Base-by-base conservation (phyloP, 2,888 invertebrate genomes). In the Spodoptera exigua region DNA sequence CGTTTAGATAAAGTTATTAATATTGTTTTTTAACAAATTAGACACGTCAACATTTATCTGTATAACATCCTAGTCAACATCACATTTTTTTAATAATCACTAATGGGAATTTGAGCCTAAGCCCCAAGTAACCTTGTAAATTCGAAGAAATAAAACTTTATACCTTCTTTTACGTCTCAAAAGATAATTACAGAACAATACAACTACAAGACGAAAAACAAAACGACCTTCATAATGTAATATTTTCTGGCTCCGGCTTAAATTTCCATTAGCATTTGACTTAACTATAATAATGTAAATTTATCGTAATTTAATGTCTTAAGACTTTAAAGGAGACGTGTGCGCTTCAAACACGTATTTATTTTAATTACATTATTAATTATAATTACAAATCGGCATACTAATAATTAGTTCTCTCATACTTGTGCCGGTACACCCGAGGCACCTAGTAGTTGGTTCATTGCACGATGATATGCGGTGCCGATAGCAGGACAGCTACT, bases 391-490 rank as follows among this genome's bases (percentile, higher is more conserved):
- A 77, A 77, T 71, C 63, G 60, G 61, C 70, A 58, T 61, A 74
- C 86, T 91, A 88, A 86, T 73, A 74, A 89, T 90, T 90, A 93
- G 85, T 92, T 92, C 93, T 93, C 93, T 92, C 92, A 84, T 84
- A 80, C 76, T 73, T 79, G 63, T 59, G 59, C 75, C 71, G 51
- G 63, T 52, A 41, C 32, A 43, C 46, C 46, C 64, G 61, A 62
- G 59, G 65, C 54, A 54, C 56, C 51, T 60, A 59, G 36, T 41
- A 40, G 76, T 72, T 65, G 59, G 64, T 78, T 92, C 96, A 98
- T 95, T 98, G 98, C 92, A 98, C 98, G 92, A 98, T 98, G 91
- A 98, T 98, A 94, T 98, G 98, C 78, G 98, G 98, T 85, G 98
- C 98, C 78, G 98, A 98, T 81, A 97, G 95, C 83, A 98, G 95